phyloP scores from a whole-genome alignment of 2,888 invertebrate species.

The Mesochorus sp. region DNA sequence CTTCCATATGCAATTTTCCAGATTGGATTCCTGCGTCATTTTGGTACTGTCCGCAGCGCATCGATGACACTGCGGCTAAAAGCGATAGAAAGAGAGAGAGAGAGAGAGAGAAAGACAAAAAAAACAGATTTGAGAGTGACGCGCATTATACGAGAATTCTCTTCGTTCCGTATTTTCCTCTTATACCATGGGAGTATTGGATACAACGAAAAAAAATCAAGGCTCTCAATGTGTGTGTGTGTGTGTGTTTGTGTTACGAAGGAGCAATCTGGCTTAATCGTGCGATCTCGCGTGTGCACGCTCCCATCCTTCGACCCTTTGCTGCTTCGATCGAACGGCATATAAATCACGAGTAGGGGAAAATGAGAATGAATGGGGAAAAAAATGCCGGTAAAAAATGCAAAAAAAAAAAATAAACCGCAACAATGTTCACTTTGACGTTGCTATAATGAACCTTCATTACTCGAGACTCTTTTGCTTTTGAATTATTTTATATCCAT shows the following conservation, averaged over 20 bases:
- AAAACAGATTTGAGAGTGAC: background rate
- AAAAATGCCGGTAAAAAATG: too few species aligned
- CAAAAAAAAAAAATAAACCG: background rate
- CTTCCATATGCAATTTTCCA: constrained; percentile 65
- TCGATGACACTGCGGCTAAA: constrained; percentile 51
- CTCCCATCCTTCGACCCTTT: background rate
- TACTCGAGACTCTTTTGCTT: background rate
- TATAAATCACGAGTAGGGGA: background rate
- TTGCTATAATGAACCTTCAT: background rate
- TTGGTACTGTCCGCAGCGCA: constrained; percentile 51
- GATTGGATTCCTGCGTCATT: constrained; percentile 67
- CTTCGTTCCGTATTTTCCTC: background rate
- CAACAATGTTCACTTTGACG: background rate
- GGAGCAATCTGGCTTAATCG: constrained; percentile 51
- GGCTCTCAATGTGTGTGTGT: background rate
- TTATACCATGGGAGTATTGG: background rate
- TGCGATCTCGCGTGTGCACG: constrained; percentile 31
- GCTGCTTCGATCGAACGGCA: constrained; percentile 8
- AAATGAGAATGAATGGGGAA: background rate
- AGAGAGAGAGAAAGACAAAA: background rate
- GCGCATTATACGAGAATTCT: background rate
- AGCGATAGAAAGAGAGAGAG: constrained; percentile 6
- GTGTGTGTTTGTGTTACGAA: background rate
- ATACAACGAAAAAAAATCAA: background rate
- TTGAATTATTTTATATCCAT: background rate